Percentiles rank a stretch among this genome's conserved stretches.
These are phyloP conservation scores for Spinibarbus caldwelli DNA, from an alignment of 2,797 vertebrate species.

Conservation along the genomic window DNA sequence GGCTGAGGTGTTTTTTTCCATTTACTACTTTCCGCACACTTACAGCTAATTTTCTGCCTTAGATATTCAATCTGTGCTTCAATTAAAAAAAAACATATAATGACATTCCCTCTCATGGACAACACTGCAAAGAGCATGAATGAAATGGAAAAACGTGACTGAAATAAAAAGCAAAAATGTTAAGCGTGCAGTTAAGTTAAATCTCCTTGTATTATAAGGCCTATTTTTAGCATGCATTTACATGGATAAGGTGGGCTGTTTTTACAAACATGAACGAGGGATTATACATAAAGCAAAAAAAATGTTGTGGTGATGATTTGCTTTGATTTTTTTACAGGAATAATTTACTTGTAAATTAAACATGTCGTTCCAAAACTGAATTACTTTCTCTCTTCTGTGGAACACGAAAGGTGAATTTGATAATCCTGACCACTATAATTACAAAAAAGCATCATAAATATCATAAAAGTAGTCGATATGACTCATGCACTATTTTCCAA, in stretches of 20 bases:
- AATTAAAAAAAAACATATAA: not conserved
- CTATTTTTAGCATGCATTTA: conserved; percentile 2
- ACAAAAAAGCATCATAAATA: not conserved
- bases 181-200: not conserved
- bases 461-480: not conserved
- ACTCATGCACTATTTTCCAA: not conserved
- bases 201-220: not conserved
- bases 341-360: not conserved
- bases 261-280: not conserved
- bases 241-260: not conserved
- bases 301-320: not conserved
- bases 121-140: not conserved
- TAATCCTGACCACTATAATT: not conserved
- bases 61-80: not conserved
- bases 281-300: conserved; percentile 5
- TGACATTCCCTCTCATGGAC: not conserved
- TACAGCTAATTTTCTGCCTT: conserved; percentile 8
- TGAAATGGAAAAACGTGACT: not conserved
- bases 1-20: not conserved
- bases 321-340: not conserved
- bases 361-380: not conserved
- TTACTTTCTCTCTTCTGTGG: not conserved
- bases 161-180: not conserved
- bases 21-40: not conserved
- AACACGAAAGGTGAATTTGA: not conserved